A percentile compares a stretch with the other conserved stretches of the same genome.
phyloP scores from a whole-genome alignment of 1,140 invertebrate species.

The Coenobita brevimanus region DNA sequence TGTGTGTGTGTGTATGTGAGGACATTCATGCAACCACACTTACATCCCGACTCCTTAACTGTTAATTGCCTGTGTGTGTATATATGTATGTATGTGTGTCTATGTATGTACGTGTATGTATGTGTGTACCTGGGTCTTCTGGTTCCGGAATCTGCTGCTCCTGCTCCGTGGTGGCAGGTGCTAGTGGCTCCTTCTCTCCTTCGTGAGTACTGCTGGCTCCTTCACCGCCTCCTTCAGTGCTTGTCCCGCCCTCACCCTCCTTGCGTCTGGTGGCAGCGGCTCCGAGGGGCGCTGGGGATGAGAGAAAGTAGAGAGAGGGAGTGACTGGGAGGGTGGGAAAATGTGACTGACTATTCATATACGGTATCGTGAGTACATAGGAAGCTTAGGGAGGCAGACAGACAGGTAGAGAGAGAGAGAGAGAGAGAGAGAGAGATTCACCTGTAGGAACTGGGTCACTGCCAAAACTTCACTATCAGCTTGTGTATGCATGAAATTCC shows the following conservation, averaged over 20 bases:
- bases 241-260: background rate
- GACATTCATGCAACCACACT: no score
- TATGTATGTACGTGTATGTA: no score
- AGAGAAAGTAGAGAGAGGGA: no score
- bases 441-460: no score
- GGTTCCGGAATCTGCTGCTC: constrained; percentile 51
- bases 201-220: background rate
- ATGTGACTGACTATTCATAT: no score
- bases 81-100: no score
- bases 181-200: constrained; percentile 37
- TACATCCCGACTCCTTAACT: no score
- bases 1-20: no score
- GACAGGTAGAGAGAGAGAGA: background rate
- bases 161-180: background rate
- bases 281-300: constrained; percentile 25
- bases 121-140: constrained; percentile 64
- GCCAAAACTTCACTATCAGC: background rate
- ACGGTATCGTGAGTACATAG: no score
- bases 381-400: constrained; percentile 3
- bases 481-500: background rate
- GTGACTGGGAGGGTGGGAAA: background rate
- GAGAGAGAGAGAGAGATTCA: background rate
- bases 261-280: background rate
- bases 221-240: background rate
- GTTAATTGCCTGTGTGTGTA: no score